phyloP scores from a whole-genome alignment of 2,113 vertebrate genomes.

The Corythoichthys intestinalis region DNA sequence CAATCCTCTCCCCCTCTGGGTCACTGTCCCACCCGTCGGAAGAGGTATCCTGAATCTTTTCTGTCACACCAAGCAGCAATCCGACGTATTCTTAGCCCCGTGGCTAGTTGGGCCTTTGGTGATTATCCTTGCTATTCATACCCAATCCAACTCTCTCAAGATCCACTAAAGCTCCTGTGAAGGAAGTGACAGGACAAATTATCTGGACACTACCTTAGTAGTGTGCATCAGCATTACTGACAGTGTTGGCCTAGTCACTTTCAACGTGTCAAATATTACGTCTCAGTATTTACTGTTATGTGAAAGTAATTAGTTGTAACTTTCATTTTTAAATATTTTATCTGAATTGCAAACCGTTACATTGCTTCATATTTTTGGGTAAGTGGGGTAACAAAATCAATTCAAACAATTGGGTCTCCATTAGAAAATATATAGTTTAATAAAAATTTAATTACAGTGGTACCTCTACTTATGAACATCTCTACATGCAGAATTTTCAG shows the following conservation, averaged over 20 bases:
- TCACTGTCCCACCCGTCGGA: constrained; percentile 32
- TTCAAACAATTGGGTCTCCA: too few species aligned
- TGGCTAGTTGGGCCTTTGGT: constrained; percentile 38
- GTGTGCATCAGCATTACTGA: constrained; percentile 15
- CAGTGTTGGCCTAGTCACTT: background rate
- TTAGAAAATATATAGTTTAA: too few species aligned
- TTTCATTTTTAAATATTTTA: background rate
- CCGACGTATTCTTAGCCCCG: constrained; percentile 40
- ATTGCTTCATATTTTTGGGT: background rate
- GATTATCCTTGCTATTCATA: constrained; percentile 62
- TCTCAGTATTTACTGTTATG: background rate
- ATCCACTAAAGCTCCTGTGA: constrained; percentile 15
- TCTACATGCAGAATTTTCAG: too few species aligned
- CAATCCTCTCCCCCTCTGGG: constrained; percentile 55
- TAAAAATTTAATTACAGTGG: too few species aligned
- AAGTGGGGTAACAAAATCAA: background rate
- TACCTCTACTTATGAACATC: too few species aligned
- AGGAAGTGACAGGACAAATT: constrained; percentile 33
- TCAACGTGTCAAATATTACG: background rate
- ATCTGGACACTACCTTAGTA: constrained; percentile 9
- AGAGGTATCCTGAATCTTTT: constrained; percentile 17
- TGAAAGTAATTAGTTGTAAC: background rate
- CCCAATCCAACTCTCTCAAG: constrained; percentile 32
- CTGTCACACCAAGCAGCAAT: constrained; percentile 36
- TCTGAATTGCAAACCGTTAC: background rate